phyloP scores from a whole-genome alignment of 2,113 vertebrate genomes.

The Origma solitaria region DNA sequence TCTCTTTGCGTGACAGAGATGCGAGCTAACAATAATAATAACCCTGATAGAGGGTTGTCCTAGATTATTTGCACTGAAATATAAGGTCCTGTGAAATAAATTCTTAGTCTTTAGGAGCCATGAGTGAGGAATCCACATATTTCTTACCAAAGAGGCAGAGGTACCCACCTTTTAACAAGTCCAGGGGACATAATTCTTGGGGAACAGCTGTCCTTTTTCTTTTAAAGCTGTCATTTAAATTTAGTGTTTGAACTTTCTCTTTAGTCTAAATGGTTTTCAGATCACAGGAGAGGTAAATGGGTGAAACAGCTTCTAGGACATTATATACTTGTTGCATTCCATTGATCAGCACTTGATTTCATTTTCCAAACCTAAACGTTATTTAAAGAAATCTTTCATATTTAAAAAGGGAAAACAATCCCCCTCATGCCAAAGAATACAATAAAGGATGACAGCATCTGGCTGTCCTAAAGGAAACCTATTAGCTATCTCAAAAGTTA shows the following conservation, averaged over 20 bases:
- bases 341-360: background rate
- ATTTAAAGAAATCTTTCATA: background rate
- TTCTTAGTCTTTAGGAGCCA: background rate
- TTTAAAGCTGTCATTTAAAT: background rate
- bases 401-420: background rate
- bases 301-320: background rate
- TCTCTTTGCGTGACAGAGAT: background rate
- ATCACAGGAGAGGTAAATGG: background rate
- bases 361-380: background rate
- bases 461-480: background rate
- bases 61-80: background rate
- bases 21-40: background rate
- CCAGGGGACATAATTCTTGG: background rate
- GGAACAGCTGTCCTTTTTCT: background rate
- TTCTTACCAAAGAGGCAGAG: background rate
- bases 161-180: background rate
- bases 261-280: background rate
- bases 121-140: accelerated
- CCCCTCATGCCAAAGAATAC: background rate
- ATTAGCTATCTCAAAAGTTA: background rate
- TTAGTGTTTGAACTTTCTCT: background rate
- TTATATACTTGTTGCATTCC: background rate
- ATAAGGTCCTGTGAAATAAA: background rate
- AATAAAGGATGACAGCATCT: background rate
- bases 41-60: background rate